Percentiles rank a stretch among this genome's conserved stretches.
These are phyloP conservation scores for Anarrhichthys ocellatus DNA, from an alignment of 2,113 vertebrate species.

Conservation along the genomic window DNA sequence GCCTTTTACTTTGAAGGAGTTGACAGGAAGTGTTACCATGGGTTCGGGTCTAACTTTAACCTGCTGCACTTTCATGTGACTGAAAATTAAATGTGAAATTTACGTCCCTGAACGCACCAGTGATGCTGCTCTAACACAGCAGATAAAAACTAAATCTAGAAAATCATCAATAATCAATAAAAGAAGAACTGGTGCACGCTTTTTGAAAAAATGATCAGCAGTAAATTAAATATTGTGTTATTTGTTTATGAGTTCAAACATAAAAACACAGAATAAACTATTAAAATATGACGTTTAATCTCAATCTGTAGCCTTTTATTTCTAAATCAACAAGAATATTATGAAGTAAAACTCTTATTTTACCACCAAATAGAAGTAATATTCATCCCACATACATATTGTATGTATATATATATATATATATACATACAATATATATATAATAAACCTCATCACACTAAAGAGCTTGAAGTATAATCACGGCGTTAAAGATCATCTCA, in stretches of 20 bases:
- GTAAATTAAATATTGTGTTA: not conserved
- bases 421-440: not conserved
- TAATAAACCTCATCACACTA: constrained; percentile 31
- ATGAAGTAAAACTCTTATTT: not conserved
- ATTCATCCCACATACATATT: not conserved
- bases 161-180: not conserved
- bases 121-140: not conserved
- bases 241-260: not conserved
- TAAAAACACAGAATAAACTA: constrained; percentile 4
- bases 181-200: not conserved
- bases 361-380: not conserved
- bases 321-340: not conserved
- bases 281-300: not conserved
- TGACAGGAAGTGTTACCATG: not conserved
- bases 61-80: not conserved
- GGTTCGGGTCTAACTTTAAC: not conserved
- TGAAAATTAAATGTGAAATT: not conserved
- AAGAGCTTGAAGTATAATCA: constrained; percentile 8
- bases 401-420: too few relatives aligned
- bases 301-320: not conserved
- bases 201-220: not conserved
- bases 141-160: not conserved
- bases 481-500: constrained; percentile 47
- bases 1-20: not conserved
- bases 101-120: not conserved